These are phyloP conservation scores for Pollenia griseotomentosa DNA, from an alignment of 2,888 invertebrate species.

Conservation along the genomic window DNA sequence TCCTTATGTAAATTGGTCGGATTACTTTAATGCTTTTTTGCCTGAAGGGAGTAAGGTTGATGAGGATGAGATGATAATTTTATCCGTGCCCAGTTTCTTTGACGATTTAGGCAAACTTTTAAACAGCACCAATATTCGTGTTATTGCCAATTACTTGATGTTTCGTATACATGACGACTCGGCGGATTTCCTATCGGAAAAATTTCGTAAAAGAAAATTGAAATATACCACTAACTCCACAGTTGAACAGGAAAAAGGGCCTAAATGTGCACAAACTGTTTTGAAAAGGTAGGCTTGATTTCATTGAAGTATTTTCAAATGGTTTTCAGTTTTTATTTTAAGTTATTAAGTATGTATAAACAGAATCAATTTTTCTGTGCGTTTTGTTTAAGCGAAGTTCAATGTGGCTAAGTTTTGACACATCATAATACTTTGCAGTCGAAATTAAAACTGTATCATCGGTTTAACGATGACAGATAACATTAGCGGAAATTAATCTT, in stretches of 20 bases:
- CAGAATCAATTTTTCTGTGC: too few relatives aligned
- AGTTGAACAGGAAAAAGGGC: slow-evolving; percentile 92
- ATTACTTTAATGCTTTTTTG: slow-evolving; percentile 93
- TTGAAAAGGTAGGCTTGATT: slow-evolving; percentile 87
- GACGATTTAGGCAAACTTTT: slow-evolving; percentile 88
- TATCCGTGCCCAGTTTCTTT: slow-evolving; percentile 93
- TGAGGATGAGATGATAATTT: slow-evolving; percentile 91
- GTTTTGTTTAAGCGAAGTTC: too few relatives aligned
- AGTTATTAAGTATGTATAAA: too few relatives aligned
- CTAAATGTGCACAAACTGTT: slow-evolving; percentile 92
- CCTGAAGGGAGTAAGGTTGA: slow-evolving; percentile 87
- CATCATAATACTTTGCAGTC: too few relatives aligned
- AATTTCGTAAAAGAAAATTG: slow-evolving; percentile 90
- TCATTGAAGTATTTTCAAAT: too few relatives aligned
- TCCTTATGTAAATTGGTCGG: slow-evolving; percentile 86
- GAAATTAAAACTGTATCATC: too few relatives aligned
- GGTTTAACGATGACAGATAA: too few relatives aligned
- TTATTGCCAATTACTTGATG: slow-evolving; percentile 95
- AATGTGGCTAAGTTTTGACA: too few relatives aligned
- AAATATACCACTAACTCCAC: slow-evolving; percentile 92
- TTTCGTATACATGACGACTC: slow-evolving; percentile 95
- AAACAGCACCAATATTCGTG: slow-evolving; percentile 86
- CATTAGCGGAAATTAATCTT: too few relatives aligned
- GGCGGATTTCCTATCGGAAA: slow-evolving; percentile 91
- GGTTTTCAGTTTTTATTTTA: too few relatives aligned